These are phyloP conservation scores for Diorhabda elongata DNA, from an alignment of 1,140 invertebrate genomes.

Conservation along the genomic window DNA sequence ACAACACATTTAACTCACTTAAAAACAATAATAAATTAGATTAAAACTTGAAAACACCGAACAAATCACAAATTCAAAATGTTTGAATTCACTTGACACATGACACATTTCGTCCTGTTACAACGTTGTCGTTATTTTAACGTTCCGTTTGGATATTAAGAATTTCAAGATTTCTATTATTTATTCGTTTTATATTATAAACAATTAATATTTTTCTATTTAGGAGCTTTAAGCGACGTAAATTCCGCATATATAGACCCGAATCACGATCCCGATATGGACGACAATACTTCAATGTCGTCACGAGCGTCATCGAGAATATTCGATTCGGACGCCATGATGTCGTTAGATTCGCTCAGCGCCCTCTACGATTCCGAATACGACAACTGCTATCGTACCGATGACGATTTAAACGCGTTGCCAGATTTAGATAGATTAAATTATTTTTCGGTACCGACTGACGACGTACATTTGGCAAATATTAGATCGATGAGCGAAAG, in stretches of 20 bases:
- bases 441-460: conserved; percentile 51
- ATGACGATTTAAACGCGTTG: conserved; percentile 46
- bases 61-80: too few relatives aligned
- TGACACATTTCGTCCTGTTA: too few relatives aligned
- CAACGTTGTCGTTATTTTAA: too few relatives aligned
- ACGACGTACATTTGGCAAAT: conserved; percentile 71
- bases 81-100: too few relatives aligned
- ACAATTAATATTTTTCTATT: conserved; percentile 1
- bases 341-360: conserved; percentile 73
- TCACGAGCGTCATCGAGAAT: conserved; percentile 73
- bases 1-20: too few relatives aligned
- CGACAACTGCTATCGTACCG: conserved; percentile 58
- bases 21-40: too few relatives aligned
- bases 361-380: conserved; percentile 83
- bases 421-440: conserved; percentile 46
- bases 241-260: conserved; percentile 77
- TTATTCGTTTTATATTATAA: not conserved
- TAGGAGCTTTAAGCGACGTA: conserved; percentile 73
- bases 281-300: conserved; percentile 73
- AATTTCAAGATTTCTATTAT: too few relatives aligned
- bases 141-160: too few relatives aligned
- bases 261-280: conserved; percentile 71
- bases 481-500: conserved; percentile 70
- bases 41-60: too few relatives aligned
- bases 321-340: conserved; percentile 69